A percentile compares a stretch with the other conserved stretches of the same genome.
Evolutionary conservation across 2,888 invertebrate species (phyloP).

Genomic region (Melanophora roralis): DNA sequence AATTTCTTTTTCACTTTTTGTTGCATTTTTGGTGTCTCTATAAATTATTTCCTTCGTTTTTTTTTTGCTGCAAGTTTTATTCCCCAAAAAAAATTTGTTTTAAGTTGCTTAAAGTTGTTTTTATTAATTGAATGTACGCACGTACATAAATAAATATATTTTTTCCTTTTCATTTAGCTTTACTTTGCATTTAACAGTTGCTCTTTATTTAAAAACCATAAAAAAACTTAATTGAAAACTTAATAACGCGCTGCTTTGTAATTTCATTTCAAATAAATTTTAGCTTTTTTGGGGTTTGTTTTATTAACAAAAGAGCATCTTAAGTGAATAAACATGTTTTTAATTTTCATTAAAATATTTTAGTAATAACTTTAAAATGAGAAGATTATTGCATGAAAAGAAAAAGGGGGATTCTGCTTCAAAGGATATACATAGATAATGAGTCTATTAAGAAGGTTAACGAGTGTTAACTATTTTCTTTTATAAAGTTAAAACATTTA

Average conservation of each 20-base stretch:
- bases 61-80: background rate
- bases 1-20: constrained; percentile 49
- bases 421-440: background rate
- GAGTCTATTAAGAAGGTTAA: too few relatives aligned
- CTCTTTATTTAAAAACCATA: background rate
- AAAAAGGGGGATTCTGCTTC: background rate
- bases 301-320: background rate
- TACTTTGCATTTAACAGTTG: background rate
- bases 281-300: background rate
- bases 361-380: background rate
- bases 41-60: constrained; percentile 39
- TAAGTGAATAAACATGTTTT: background rate
- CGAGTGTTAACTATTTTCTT: too few relatives aligned
- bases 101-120: background rate
- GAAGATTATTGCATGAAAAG: background rate
- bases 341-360: background rate
- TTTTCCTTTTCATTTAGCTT: background rate
- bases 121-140: background rate
- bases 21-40: constrained; percentile 23
- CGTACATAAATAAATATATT: too few relatives aligned
- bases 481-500: too few relatives aligned
- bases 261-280: constrained; percentile 1
- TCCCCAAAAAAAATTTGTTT: background rate
- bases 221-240: background rate
- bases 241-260: background rate